phyloP scores from a whole-genome alignment of 2,888 invertebrate species.

The Microdon myrmicae region DNA sequence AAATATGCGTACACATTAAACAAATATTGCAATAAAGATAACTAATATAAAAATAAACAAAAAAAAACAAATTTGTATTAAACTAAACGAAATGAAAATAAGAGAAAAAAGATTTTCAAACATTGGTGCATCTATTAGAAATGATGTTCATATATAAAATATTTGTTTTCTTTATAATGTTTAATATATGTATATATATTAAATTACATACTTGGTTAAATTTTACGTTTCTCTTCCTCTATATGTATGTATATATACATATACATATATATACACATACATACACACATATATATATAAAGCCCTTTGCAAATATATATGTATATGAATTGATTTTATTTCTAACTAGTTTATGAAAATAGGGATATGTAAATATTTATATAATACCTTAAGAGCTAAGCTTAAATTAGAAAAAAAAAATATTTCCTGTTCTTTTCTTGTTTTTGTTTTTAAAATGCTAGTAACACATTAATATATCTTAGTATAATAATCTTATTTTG shows the following conservation, averaged over 20 bases:
- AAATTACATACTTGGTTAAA: slow-evolving; percentile 49
- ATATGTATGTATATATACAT: no score
- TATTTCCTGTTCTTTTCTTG: slow-evolving; percentile 13
- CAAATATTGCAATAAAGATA: slow-evolving; percentile 53
- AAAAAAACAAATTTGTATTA: slow-evolving; percentile 60
- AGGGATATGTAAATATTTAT: slow-evolving; percentile 34
- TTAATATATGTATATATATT: slow-evolving; percentile 51
- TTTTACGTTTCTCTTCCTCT: slow-evolving; percentile 28
- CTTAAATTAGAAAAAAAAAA: slow-evolving; percentile 31
- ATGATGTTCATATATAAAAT: slow-evolving; percentile 30
- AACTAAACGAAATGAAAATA: slow-evolving; percentile 61
- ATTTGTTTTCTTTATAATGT: slow-evolving; percentile 40
- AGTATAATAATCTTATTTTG: no score
- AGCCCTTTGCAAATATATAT: no score
- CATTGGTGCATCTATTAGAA: slow-evolving; percentile 54
- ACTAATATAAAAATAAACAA: slow-evolving; percentile 47
- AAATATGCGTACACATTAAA: slow-evolving; percentile 45
- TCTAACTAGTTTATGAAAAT: slow-evolving; percentile 45
- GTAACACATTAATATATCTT: slow-evolving; percentile 45
- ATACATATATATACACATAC: no score
- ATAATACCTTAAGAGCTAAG: slow-evolving; percentile 31
- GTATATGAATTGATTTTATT: slow-evolving; percentile 37
- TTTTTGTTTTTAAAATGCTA: slow-evolving; percentile 44
- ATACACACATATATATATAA: no score
- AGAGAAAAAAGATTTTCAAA: slow-evolving; percentile 57